Base-by-base conservation (phyloP, 2,888 invertebrate genomes). In the Choreutis nemorana region DNA sequence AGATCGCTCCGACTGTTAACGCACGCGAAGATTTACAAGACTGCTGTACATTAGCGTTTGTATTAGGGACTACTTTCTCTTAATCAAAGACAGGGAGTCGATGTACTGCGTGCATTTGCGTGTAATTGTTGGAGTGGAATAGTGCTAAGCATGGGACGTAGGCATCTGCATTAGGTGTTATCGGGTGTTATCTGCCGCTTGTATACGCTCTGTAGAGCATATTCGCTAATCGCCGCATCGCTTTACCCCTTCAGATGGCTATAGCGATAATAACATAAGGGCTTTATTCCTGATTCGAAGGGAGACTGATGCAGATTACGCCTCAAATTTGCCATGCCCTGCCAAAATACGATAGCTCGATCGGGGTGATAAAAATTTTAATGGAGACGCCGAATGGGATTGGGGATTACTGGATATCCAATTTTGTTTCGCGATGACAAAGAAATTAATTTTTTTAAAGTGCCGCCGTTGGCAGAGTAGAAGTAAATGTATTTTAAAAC, bases 211-310 rank as follows among this genome's bases (percentile, higher is more conserved):
- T 48, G 53, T 45, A 42, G 51, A 61, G 56, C 60, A 52, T 51
- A 53, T 55, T 62, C 50, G 63, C 64, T 70, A 72, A 73, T 77
- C 71, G 60, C 50, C 48, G 56, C 56, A 61, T 55, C 58, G 56
- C 52, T 55, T 59, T 53, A 44, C 60, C 60, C 58, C 63, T 50
- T 55, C 50, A 61, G 63, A 66, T 67, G 54, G 53, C 48, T 55
- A 46, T 45, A 26, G 25, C 50, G 66, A 67, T 64, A 64, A 65
- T 55, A 45, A 51, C 51, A 45, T 53, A 49, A 55, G 58, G 64
- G 63, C 55, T 63, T 66, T 63, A 57, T 62, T 60, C 50, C 55
- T 59, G 56, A 55, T 56, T 46, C 47, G 52, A 37, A 55, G 57
- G 64, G 63, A 60, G 55, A 43, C 37, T 40, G 39, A 36, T 50